These are phyloP conservation scores for Eunapius fragilis DNA, from an alignment of 37 sponge, comb jelly and placozoan genomes.

Conservation along the genomic window DNA sequence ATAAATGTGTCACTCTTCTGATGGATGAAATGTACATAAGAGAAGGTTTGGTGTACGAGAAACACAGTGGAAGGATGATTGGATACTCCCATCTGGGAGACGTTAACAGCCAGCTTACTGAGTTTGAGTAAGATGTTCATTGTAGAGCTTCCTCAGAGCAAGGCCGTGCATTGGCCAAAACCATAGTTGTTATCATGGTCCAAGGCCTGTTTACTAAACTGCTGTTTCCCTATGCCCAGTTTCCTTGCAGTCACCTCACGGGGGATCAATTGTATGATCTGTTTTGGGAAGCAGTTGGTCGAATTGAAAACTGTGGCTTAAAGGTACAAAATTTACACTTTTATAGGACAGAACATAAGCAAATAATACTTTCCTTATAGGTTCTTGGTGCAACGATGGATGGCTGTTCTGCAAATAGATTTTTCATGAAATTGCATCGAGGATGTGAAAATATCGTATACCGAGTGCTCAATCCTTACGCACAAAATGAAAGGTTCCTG, in stretches of 20 bases:
- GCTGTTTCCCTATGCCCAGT: conserved; percentile 32
- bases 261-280: conserved; percentile 11
- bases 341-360: too few species aligned
- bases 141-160: background rate
- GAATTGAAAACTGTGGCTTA: conserved; percentile 11
- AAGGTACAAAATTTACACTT: too few species aligned
- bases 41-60: conserved; percentile 9
- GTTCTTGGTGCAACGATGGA: conserved; percentile 13
- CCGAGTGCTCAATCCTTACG: conserved; percentile 13
- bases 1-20: background rate
- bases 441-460: conserved; percentile 8
- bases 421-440: conserved; percentile 19
- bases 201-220: conserved; percentile 21
- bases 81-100: too few species aligned
- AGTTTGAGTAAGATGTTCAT: conserved; percentile 8
- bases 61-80: background rate
- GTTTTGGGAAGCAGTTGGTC: conserved; percentile 32
- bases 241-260: conserved; percentile 4
- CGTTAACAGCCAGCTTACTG: conserved; percentile 22
- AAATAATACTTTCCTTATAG: background rate
- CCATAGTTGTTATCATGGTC: conserved; percentile 37
- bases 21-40: conserved; percentile 12
- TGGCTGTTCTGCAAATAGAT: conserved; percentile 25
- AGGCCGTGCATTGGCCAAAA: conserved; percentile 16
- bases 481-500: background rate